Percentiles rank a stretch among this genome's conserved stretches.
Evolutionary conservation across 1,140 invertebrate genomes (phyloP).

Genomic region (Heterodera carotae): DNA sequence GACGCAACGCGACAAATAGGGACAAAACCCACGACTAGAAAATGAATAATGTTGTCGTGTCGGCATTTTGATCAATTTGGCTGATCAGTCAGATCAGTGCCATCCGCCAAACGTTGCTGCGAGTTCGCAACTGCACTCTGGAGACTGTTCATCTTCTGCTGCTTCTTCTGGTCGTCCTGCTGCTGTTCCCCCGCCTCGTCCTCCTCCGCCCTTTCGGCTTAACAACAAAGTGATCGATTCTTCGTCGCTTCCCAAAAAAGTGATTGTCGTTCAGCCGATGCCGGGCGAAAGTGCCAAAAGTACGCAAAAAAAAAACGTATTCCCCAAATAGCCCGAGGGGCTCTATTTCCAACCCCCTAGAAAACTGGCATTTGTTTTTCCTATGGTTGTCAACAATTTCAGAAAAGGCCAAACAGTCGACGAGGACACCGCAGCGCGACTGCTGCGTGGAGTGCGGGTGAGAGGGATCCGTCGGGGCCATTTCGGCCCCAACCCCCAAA

Average conservation of each 20-base stretch:
- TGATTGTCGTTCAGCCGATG: constrained; percentile 23
- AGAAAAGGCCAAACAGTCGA: neutral
- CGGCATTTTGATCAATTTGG: too few species aligned
- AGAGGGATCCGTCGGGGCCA: too few species aligned
- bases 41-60: too few species aligned
- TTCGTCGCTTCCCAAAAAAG: neutral
- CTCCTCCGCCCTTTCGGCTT: neutral
- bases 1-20: too few species aligned
- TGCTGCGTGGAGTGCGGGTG: constrained; percentile 30
- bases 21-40: too few species aligned
- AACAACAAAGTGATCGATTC: constrained; percentile 8
- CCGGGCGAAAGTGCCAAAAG: constrained; percentile 11
- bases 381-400: too few species aligned
- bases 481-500: too few species aligned
- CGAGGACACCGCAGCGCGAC: constrained; percentile 4
- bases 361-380: neutral
- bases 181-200: neutral
- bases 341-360: neutral
- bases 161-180: neutral
- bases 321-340: neutral
- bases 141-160: neutral
- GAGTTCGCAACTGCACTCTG: too few species aligned
- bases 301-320: neutral
- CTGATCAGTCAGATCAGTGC: too few species aligned
- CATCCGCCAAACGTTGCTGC: too few species aligned